These are phyloP conservation scores for Camelus bactrianus DNA, from an alignment of 2,113 vertebrate genomes.

Conservation along the genomic window DNA sequence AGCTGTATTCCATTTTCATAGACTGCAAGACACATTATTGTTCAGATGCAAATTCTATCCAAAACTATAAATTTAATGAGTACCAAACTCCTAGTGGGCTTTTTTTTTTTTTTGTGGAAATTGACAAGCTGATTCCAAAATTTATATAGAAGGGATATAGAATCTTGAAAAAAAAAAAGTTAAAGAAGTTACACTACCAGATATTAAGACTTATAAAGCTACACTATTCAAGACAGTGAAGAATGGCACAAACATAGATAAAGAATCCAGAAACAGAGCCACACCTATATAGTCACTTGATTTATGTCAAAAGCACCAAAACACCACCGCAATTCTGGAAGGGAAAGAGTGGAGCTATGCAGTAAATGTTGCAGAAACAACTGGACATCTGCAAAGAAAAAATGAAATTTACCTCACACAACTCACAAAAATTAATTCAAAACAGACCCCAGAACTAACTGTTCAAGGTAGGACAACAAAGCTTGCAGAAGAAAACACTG, in stretches of 20 bases:
- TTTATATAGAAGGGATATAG: not conserved
- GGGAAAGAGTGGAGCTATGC: not conserved
- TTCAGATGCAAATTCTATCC: not conserved
- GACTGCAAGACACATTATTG: not conserved
- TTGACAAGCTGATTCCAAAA: conserved; percentile 10
- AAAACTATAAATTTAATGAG: not conserved
- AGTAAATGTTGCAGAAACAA: not conserved
- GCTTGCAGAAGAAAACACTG: not conserved
- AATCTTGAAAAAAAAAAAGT: conserved; percentile 31
- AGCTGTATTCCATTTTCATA: not conserved
- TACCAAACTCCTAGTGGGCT: not conserved
- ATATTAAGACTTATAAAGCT: not conserved
- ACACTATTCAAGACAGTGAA: not conserved
- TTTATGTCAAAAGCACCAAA: not conserved
- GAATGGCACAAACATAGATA: not conserved
- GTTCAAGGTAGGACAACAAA: not conserved
- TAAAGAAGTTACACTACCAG: not conserved
- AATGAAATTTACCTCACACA: not conserved
- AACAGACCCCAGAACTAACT: not conserved
- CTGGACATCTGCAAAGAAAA: not conserved
- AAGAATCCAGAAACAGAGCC: not conserved
- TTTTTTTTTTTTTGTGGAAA: not conserved
- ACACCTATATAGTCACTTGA: not conserved
- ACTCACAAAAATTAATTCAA: conserved; percentile 21
- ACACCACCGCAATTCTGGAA: not conserved